Evolutionary conservation across 1,140 invertebrate genomes (phyloP).

Genomic region (Caenorhabditis elegans): DNA sequence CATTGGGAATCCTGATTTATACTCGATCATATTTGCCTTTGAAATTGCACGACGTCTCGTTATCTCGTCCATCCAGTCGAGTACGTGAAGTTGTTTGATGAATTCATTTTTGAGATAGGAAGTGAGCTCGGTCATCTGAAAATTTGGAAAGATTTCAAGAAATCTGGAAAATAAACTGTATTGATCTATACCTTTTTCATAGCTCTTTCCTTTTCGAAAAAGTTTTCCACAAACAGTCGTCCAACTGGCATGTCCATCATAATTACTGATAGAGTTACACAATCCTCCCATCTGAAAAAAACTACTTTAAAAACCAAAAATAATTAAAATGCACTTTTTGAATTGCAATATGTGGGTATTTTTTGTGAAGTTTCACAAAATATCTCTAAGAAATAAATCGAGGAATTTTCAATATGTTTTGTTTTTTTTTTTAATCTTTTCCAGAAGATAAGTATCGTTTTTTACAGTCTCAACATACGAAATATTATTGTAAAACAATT

Average conservation of each 20-base stretch:
- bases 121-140: conserved; percentile 62
- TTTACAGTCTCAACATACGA: too few relatives aligned
- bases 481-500: too few relatives aligned
- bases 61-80: conserved; percentile 64
- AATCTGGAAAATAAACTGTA: background rate
- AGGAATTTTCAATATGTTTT: too few relatives aligned
- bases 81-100: conserved; percentile 54
- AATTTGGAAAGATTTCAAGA: background rate
- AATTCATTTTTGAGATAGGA: conserved; percentile 60
- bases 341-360: too few relatives aligned
- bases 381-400: too few relatives aligned
- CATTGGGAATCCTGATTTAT: conserved; percentile 54
- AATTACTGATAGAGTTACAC: conserved; percentile 54
- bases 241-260: conserved; percentile 65
- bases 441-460: too few relatives aligned
- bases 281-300: conserved; percentile 59
- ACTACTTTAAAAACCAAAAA: too few relatives aligned
- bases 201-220: conserved; percentile 58
- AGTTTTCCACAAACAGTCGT: conserved; percentile 62
- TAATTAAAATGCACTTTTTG: too few relatives aligned
- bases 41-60: conserved; percentile 63
- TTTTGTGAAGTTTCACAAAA: too few relatives aligned
- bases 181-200: conserved; percentile 50
- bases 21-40: conserved; percentile 57
- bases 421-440: too few relatives aligned